Base-by-base conservation (phyloP, 2,797 vertebrate genomes). In the Halcyon badia region DNA sequence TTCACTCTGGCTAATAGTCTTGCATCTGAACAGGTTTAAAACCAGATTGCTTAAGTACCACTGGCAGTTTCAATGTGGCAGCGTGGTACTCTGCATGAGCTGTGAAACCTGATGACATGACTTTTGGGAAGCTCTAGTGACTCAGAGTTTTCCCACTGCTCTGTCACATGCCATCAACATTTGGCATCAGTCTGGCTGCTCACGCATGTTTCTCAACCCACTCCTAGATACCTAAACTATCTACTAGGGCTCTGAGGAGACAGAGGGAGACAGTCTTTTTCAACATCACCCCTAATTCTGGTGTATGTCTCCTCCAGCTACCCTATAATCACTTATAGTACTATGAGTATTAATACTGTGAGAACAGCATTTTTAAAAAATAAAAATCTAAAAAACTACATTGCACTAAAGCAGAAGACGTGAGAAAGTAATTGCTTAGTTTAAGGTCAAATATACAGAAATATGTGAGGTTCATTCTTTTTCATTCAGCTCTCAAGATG, bases 171-270 rank as follows among this genome's bases (percentile, higher is more conserved):
- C 35, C 31, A n/a, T 58, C 0, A 1, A 49, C 24, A 26, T 20
- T 35, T 1, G 1, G 26, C 5, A 0, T 61, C 19, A 4, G 19
- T 46, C 83, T 70, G 78, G n/a, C 19, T 56, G 30, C n/a, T 80
- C 64, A 35, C 0, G 0, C 0, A 0, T 18, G 25, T 66, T 81
- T 56, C 49, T 83, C 54, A 83, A 60, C 39, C 48, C 51, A 26
- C 26, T 70, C 39, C 26, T 20, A 30, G 24, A 25, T 57, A 39
- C 28, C 26, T n/a, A n/a, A 73, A 30, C 22, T 39, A 22, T 19
- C 54, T 79, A 22, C 4, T 12, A 71, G 33, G 14, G 17, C 62
- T 73, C 46, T 4, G 24, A 35, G 31, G 11, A 78, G 11, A 52
- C 28, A 68, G 24, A 65, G 9, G 31, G 28, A 78, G 19, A 4